These are phyloP conservation scores for Cirrhinus mrigala DNA, from an alignment of 2,797 vertebrate genomes.

Conservation along the genomic window DNA sequence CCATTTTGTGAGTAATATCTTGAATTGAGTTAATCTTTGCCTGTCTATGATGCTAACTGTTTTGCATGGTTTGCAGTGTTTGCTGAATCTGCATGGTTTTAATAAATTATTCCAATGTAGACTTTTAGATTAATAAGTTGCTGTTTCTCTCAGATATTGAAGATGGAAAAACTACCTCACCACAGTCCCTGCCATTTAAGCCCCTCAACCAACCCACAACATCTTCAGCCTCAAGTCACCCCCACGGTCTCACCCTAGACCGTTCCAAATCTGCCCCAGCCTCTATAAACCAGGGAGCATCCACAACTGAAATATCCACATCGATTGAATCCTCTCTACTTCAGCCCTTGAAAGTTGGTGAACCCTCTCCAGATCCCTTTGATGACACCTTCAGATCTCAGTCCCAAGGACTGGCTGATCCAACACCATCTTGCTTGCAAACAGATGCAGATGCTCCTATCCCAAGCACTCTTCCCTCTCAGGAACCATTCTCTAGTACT, in stretches of 20 bases:
- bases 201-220: slow-evolving; percentile 76
- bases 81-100: slow-evolving; percentile 40
- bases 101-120: not conserved
- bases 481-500: slow-evolving; percentile 61
- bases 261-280: slow-evolving; percentile 83
- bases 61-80: slow-evolving; percentile 55
- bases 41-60: slow-evolving; percentile 16
- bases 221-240: slow-evolving; percentile 72
- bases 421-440: slow-evolving; percentile 44
- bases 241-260: slow-evolving; percentile 77
- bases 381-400: slow-evolving; percentile 60
- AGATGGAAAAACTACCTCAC: slow-evolving; percentile 99
- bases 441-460: slow-evolving; percentile 40
- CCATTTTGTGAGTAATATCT: slow-evolving; percentile 37
- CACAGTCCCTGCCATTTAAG: slow-evolving; percentile 83
- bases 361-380: slow-evolving; percentile 43
- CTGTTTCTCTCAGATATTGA: slow-evolving; percentile 82
- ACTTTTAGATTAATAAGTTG: not conserved
- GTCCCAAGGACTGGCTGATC: slow-evolving; percentile 58
- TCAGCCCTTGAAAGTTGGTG: slow-evolving; percentile 29
- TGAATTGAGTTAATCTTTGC: not conserved
- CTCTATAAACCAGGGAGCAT: slow-evolving; percentile 72
- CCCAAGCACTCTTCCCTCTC: slow-evolving; percentile 63
- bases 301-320: slow-evolving; percentile 45
- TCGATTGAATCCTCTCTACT: slow-evolving; percentile 36